Evolutionary conservation across 2,797 vertebrate species (phyloP).

Genomic region (Paedocypris micromegethes): DNA sequence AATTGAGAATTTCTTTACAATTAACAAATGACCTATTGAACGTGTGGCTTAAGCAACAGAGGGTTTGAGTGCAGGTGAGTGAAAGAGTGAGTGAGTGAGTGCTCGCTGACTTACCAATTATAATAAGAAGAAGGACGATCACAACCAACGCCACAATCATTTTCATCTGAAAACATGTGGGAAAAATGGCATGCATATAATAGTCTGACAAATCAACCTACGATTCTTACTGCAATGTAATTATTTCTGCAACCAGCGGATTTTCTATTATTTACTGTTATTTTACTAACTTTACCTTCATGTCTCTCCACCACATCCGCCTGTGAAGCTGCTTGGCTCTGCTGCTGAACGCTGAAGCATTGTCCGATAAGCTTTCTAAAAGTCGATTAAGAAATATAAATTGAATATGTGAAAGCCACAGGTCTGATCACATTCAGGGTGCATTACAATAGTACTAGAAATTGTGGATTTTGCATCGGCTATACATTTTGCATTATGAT

Average conservation of each 20-base stretch:
- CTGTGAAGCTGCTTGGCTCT: conserved; percentile 94
- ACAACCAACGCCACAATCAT: conserved; percentile 82
- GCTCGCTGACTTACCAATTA: conserved; percentile 80
- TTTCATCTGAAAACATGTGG: conserved; percentile 80
- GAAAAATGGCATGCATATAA: background rate
- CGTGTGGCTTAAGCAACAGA: background rate
- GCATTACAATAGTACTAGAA: too few relatives aligned
- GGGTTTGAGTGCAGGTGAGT: background rate
- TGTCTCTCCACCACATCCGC: conserved; percentile 97
- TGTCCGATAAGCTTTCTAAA: conserved; percentile 93
- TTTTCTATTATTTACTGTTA: too few relatives aligned
- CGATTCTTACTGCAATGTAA: too few relatives aligned
- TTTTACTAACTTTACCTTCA: conserved; percentile 72
- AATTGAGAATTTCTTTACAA: too few relatives aligned
- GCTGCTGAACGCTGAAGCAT: conserved; percentile 96
- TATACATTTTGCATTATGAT: too few relatives aligned
- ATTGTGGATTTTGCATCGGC: too few relatives aligned
- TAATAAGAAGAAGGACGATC: conserved; percentile 82
- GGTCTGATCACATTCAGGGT: too few relatives aligned
- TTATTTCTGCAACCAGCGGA: too few relatives aligned
- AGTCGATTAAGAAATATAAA: conserved; percentile 1
- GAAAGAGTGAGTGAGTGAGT: background rate
- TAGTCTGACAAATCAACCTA: background rate
- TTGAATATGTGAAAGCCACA: too few relatives aligned
- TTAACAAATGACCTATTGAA: too few relatives aligned